phyloP scores from a whole-genome alignment of 2,113 vertebrate species.

The Peromyscus californicus region DNA sequence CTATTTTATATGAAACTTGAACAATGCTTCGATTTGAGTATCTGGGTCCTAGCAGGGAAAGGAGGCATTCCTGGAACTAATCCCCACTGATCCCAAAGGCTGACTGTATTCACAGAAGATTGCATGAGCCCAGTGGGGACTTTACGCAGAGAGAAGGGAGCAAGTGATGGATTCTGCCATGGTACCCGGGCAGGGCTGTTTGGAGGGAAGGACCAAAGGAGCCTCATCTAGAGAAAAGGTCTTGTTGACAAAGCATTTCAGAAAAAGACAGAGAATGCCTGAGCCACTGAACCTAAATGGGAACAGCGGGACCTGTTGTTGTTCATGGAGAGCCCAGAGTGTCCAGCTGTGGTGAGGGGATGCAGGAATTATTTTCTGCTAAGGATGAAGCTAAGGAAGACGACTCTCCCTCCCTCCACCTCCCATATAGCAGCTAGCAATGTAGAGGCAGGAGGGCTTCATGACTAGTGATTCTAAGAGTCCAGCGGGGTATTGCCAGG shows the following conservation, averaged over 20 bases:
- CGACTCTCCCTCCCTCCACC: neutral
- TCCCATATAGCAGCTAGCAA: neutral
- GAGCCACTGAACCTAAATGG: neutral
- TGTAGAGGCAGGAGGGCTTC: neutral
- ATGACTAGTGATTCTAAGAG: neutral
- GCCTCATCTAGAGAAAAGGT: neutral
- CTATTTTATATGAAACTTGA: neutral
- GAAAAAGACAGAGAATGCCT: neutral
- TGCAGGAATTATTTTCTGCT: neutral
- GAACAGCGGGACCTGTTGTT: neutral
- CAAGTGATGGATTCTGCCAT: neutral
- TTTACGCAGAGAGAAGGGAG: neutral
- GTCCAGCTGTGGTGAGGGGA: rapidly evolving
- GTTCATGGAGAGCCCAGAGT: neutral
- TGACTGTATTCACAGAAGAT: neutral
- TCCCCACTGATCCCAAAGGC: neutral
- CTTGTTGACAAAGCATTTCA: neutral
- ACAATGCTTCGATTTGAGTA: neutral
- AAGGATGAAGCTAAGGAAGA: neutral
- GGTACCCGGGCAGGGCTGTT: neutral
- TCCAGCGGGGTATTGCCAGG: neutral
- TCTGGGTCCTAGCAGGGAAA: neutral
- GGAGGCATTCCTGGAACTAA: neutral
- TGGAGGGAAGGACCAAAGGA: neutral
- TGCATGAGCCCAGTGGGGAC: neutral